Base-by-base conservation (phyloP, 1,140 invertebrate genomes). In the Euura saliciscinereae region DNA sequence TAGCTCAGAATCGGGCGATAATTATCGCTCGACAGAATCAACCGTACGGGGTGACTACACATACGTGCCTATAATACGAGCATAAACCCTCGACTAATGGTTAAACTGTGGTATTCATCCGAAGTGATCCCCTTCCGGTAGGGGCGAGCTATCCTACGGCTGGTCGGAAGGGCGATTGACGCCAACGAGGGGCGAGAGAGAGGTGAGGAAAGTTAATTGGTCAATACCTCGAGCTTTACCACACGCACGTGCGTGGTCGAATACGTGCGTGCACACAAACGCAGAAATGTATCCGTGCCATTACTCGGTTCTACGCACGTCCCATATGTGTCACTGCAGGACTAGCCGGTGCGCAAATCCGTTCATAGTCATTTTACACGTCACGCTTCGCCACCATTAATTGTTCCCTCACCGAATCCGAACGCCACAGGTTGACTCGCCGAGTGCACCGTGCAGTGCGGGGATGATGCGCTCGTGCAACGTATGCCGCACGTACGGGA, bases 61-160 rank as follows among this genome's bases (percentile, higher is more conserved):
- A 11, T 51, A 11, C 11, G 46, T 51, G 46, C 46, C 7, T 51
- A 51, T 8, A 7, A 51, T 51, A 59, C 3, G 51, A 59, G 51
- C 51, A 6, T 59, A 59, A 59, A n/a, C 51, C 51, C 51, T 59
- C 51, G 5, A 59, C 51, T 59, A 59, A 59, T 59, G 51, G 51
- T 59, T 59, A 59, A 59, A 59, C 51, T 59, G 51, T n/a, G 51
- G 51, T 59, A 59, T 59, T 59, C 51, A 59, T 59, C 51, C 51
- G 51, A 59, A 59, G 13, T 59, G 51, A 59, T 59, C 10, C 51
- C 51, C 51, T 59, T n/a, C 51, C 5, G 51, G 51, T n/a, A 59
- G 51, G 51, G 51, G 51, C 51, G 51, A 6, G 6, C 51, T 8
- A 59, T 28, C 28, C 28, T 28, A 0, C 28, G 28, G 28, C 28